A percentile compares a stretch with the other conserved stretches of the same genome.
These are phyloP conservation scores for Phrynocephalus versicolor DNA, from an alignment of 2,113 vertebrate species.

Conservation along the genomic window DNA sequence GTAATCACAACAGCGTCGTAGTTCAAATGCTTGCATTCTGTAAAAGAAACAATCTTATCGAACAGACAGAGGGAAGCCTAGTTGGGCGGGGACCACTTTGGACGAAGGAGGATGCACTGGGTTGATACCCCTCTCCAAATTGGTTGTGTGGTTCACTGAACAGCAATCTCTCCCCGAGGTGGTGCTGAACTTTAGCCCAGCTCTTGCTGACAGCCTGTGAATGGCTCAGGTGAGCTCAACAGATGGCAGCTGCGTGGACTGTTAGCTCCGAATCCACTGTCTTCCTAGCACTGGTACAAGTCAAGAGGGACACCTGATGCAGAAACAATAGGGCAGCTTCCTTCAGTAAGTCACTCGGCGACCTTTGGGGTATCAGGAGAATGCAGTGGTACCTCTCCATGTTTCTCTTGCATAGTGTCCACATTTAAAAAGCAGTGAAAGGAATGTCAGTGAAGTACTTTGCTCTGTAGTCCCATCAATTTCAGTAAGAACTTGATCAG, in stretches of 20 bases:
- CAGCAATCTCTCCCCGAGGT: neutral
- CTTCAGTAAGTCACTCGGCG: neutral
- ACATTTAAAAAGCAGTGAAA: too few relatives aligned
- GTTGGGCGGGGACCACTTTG: neutral
- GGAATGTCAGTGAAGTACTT: too few relatives aligned
- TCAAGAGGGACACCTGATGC: neutral
- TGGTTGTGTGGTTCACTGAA: neutral
- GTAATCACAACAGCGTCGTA: neutral
- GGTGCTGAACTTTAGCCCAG: neutral
- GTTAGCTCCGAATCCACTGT: neutral
- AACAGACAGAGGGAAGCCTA: neutral
- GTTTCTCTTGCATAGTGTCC: too few relatives aligned
- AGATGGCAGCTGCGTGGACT: neutral
- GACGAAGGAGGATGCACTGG: too few relatives aligned
- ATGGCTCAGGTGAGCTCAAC: neutral
- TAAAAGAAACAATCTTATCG: neutral
- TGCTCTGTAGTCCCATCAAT: neutral
- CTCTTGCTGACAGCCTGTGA: rapidly evolving
- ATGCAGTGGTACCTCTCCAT: too few relatives aligned
- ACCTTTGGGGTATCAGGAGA: neutral
- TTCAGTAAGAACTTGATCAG: neutral
- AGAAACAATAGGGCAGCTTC: neutral
- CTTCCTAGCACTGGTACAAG: neutral
- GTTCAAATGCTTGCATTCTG: neutral
- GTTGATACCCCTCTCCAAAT: too few relatives aligned